Evolutionary conservation across 2,113 vertebrate species (phyloP).

Genomic region (Neodontobutis hainanensis): DNA sequence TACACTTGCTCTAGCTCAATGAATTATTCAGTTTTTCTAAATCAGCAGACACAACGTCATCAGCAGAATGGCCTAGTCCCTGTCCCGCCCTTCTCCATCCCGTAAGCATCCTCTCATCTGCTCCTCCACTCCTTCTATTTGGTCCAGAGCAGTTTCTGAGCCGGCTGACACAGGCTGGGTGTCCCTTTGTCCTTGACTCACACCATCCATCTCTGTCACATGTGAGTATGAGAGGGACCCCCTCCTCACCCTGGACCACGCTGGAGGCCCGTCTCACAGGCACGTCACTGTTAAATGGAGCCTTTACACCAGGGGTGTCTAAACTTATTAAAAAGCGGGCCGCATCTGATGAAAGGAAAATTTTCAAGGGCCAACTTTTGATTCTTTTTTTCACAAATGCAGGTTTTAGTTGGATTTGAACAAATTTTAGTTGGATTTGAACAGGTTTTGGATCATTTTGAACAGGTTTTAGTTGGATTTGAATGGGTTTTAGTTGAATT

Average conservation of each 20-base stretch:
- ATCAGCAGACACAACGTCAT: constrained; percentile 64
- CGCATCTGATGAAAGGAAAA: too few relatives aligned
- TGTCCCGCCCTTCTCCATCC: constrained; percentile 22
- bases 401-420: too few relatives aligned
- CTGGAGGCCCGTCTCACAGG: constrained; percentile 71
- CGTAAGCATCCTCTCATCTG: neutral
- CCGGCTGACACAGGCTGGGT: constrained; percentile 55
- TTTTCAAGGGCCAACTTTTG: too few relatives aligned
- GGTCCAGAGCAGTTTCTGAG: constrained; percentile 27
- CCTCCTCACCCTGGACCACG: constrained; percentile 25
- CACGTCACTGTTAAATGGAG: constrained; percentile 81
- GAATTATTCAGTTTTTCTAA: constrained; percentile 59
- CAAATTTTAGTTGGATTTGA: too few relatives aligned
- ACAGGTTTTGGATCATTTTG: too few relatives aligned
- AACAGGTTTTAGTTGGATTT: too few relatives aligned
- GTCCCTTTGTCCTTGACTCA: constrained; percentile 90
- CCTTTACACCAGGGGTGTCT: too few relatives aligned
- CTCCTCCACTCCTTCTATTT: constrained; percentile 29
- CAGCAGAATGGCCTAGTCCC: constrained; percentile 66
- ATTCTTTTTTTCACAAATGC: too few relatives aligned
- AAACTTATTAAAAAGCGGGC: too few relatives aligned
- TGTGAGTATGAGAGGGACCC: constrained; percentile 73
- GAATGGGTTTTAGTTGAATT: too few relatives aligned
- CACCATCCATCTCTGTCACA: constrained; percentile 92
- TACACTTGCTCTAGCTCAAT: constrained; percentile 22